Evolutionary conservation across 1,140 invertebrate species (phyloP), one percentile per base, ranked within the genome.

Genomic region (Penaeus indicus): DNA sequence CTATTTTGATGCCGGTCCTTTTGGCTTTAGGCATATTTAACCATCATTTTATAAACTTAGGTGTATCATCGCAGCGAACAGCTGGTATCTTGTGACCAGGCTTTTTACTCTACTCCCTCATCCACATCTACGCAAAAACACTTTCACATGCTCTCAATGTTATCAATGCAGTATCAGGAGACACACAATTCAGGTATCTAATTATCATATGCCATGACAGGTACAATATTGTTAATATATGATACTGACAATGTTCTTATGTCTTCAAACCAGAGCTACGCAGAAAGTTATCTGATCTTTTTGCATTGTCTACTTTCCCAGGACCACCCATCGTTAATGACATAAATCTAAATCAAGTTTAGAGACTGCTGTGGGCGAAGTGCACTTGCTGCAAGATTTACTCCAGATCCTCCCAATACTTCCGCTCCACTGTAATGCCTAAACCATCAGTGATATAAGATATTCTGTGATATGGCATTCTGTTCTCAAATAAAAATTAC

Each of bases 41-140:
- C 42, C 42, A 5, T 47, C 42, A 47, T 5, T 5, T 47, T 47
- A 5, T 47, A 3, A 47, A 47, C 42, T 60, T 77, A 86, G 85
- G 67, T 86, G n/a, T 86, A 77, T 69, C 81, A 86, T 19, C 85
- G 85, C 22, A 86, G 79, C 67, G 85, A 86, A 64, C 85, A 86
- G n/a, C 60, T 86, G 32, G 85, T 86, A 13, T 42, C 27, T n/a
- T 8, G 85, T 86, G 54, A 69, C 42, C 18, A 86, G 67, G 42
- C n/a, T 60, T 77, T 27, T 54, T 86, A 25, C 78, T 86, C 11
- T 86, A 86, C 61, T 86, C 85, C 64, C 85, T 42, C 25, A 64
- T 47, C 63, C 85, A 72, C 85, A 86, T 42, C 32, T 86, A 42
- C 85, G 79, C 19, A 81, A 4, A 62, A 77, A 86, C n/a, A 72